Evolutionary conservation across 1,140 invertebrate genomes (phyloP).

Genomic region (Meloidogyne chitwoodi): DNA sequence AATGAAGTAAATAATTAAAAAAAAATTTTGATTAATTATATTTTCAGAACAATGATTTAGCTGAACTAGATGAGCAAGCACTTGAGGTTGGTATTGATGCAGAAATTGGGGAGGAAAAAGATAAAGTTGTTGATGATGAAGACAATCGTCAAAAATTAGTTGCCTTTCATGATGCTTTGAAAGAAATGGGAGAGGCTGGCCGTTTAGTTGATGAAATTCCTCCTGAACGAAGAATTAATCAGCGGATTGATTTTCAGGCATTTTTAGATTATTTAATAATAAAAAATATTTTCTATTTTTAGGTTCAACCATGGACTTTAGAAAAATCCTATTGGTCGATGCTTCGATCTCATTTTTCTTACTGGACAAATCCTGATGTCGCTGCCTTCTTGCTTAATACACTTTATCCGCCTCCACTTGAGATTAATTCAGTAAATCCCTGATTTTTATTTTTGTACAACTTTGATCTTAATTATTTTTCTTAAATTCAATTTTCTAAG

Average conservation of each 20-base stretch:
- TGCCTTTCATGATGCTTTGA: background rate
- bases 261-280: background rate
- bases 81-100: background rate
- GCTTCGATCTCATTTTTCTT: constrained; percentile 5
- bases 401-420: constrained; percentile 10
- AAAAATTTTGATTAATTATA: too few relatives aligned
- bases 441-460: background rate
- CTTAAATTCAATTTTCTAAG: background rate
- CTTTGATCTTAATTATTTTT: background rate
- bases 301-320: background rate
- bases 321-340: constrained; percentile 3
- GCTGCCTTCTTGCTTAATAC: constrained; percentile 16
- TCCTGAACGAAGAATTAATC: constrained; percentile 3
- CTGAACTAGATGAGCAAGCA: background rate
- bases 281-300: background rate
- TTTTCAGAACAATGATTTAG: background rate
- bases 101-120: background rate
- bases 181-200: background rate
- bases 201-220: constrained; percentile 10
- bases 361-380: constrained; percentile 12
- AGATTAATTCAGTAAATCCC: background rate
- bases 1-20: background rate
- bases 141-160: background rate
- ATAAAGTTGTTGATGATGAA: background rate
- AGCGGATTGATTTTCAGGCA: constrained; percentile 9